These are phyloP conservation scores for Pomatorhinus ruficollis DNA, from an alignment of 2,113 vertebrate genomes.

Conservation along the genomic window DNA sequence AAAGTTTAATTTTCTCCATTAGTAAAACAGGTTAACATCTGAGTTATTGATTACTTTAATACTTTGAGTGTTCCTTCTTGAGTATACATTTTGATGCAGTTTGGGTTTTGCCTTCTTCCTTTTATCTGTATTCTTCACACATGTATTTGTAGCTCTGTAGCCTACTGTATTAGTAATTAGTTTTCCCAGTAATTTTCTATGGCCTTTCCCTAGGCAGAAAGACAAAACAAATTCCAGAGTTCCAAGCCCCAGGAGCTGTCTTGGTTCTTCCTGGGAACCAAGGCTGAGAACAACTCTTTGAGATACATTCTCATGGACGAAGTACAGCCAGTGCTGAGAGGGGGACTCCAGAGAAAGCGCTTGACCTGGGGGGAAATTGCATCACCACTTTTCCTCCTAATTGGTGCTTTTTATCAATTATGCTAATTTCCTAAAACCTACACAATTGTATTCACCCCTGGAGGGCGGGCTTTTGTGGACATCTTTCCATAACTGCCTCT, in stretches of 20 bases:
- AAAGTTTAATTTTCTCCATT: neutral
- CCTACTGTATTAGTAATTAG: neutral
- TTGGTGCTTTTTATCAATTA: neutral
- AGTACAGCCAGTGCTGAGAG: neutral
- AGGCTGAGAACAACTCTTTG: neutral
- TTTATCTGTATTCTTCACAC: neutral
- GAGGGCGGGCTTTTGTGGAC: neutral
- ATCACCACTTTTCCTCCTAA: neutral
- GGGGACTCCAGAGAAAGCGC: neutral
- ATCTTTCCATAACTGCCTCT: neutral
- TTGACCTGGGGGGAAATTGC: neutral
- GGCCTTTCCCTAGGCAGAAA: neutral
- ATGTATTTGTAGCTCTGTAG: neutral
- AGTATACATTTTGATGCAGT: neutral
- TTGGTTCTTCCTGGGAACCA: neutral
- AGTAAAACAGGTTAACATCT: neutral
- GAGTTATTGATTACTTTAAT: neutral
- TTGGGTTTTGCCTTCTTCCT: neutral
- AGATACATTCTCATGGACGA: neutral
- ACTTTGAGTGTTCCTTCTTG: neutral
- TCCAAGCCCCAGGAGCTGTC: neutral
- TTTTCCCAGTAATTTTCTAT: neutral
- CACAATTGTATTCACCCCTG: neutral
- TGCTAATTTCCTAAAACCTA: neutral
- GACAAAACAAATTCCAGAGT: neutral